phyloP scores from a whole-genome alignment of 2,888 invertebrate genomes.

The Fragum whitleyi region DNA sequence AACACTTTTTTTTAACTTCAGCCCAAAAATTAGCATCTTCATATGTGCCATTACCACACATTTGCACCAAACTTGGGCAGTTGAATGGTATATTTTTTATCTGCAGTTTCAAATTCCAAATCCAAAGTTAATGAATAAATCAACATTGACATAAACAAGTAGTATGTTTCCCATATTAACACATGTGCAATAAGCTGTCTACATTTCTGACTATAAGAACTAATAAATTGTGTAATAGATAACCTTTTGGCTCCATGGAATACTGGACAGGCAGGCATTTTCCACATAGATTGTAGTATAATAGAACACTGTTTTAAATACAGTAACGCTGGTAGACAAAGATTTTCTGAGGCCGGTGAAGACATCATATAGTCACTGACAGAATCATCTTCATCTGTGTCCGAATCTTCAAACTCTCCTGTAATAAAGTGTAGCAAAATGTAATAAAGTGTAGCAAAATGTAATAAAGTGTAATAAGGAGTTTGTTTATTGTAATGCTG shows the following conservation, averaged over 20 bases:
- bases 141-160: too few relatives aligned
- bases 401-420: slow-evolving; percentile 82
- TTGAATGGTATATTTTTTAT: too few relatives aligned
- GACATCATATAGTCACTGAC: slow-evolving; percentile 72
- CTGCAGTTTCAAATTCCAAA: too few relatives aligned
- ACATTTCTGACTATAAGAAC: too few relatives aligned
- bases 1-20: too few relatives aligned
- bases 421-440: slow-evolving; percentile 23
- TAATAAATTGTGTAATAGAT: too few relatives aligned
- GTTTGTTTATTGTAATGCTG: slow-evolving; percentile 93
- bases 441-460: background rate
- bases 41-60: too few relatives aligned
- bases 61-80: too few relatives aligned
- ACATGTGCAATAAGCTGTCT: too few relatives aligned
- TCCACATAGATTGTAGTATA: slow-evolving; percentile 95
- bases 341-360: slow-evolving; percentile 74
- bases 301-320: slow-evolving; percentile 94
- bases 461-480: background rate
- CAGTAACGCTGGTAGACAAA: slow-evolving; percentile 90
- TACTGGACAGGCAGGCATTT: slow-evolving; percentile 97
- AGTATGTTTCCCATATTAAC: too few relatives aligned
- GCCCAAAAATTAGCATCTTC: too few relatives aligned
- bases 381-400: slow-evolving; percentile 78
- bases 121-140: too few relatives aligned
- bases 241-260: slow-evolving; percentile 93